Conservation (phyloP, 2,888 invertebrate genomes). For the Epicampocera succincta region DNA sequence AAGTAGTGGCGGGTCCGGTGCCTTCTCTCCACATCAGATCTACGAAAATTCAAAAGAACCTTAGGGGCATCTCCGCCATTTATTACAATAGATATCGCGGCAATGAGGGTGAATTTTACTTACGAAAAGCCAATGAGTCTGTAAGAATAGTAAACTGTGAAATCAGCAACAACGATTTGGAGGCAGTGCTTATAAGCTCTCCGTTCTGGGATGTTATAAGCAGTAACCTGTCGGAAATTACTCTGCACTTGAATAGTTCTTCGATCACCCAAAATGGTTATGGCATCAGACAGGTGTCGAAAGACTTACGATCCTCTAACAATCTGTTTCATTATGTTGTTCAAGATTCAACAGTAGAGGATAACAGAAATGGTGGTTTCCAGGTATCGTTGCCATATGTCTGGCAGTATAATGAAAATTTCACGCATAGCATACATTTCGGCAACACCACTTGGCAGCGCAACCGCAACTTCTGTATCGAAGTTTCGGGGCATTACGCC, state of each 20-base stretch:
- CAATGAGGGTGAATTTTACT: conserved; percentile 91
- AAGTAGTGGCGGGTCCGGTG: conserved; percentile 89
- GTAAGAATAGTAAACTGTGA: conserved; percentile 90
- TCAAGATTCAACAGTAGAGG: conserved; percentile 92
- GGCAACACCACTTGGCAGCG: conserved; percentile 93
- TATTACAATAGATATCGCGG: conserved; percentile 95
- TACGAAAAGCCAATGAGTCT: conserved; percentile 93
- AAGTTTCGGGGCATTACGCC: conserved; percentile 96
- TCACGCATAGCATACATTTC: conserved; percentile 94
- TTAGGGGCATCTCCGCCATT: conserved; percentile 89
- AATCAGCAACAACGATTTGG: conserved; percentile 89
- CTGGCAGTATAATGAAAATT: conserved; percentile 97
- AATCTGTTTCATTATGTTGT: conserved; percentile 98
- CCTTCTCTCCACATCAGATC: conserved; percentile 88
- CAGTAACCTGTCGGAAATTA: conserved; percentile 94
- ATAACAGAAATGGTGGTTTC: conserved; percentile 93
- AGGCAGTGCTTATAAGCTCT: conserved; percentile 91
- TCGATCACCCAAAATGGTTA: conserved; percentile 93
- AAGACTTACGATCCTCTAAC: conserved; percentile 96
- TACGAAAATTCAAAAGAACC: conserved; percentile 90
- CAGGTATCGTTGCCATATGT: conserved; percentile 95
- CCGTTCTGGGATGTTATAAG: conserved; percentile 93
- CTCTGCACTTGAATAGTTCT: conserved; percentile 92
- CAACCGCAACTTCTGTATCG: conserved; percentile 92
- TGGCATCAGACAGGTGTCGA: conserved; percentile 93